These are phyloP conservation scores for Bovichtus diacanthus DNA, from an alignment of 2,797 vertebrate species.

Conservation along the genomic window DNA sequence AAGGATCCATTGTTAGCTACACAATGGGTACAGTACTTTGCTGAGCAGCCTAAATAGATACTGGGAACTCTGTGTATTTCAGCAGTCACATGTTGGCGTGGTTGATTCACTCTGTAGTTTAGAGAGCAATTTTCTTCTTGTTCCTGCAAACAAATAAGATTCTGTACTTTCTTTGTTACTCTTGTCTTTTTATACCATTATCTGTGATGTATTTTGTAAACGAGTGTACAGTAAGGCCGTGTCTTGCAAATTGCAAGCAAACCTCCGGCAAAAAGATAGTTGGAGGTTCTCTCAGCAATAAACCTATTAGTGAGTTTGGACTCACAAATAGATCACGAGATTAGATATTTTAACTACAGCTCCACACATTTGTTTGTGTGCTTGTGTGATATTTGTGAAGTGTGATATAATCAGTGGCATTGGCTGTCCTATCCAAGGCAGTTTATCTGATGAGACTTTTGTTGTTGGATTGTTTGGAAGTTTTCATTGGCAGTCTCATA, in stretches of 20 bases:
- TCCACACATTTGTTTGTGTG: neutral
- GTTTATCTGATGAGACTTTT: conserved; percentile 31
- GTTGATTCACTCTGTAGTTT: neutral
- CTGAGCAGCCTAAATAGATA: neutral
- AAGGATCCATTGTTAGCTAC: neutral
- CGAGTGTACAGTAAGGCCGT: neutral
- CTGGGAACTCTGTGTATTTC: neutral
- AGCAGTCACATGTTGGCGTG: neutral
- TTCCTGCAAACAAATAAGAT: neutral
- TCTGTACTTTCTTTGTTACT: neutral
- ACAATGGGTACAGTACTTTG: neutral
- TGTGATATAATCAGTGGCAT: conserved; percentile 16
- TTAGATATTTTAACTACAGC: neutral
- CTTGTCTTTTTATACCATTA: neutral
- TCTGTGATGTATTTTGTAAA: neutral
- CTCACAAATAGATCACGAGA: too few species aligned
- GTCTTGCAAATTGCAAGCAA: neutral
- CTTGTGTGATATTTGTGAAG: neutral
- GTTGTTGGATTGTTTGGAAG: conserved; percentile 25
- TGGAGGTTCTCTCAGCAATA: neutral
- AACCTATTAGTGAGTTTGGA: neutral
- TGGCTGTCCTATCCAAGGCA: conserved; percentile 1
- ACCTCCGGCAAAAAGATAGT: neutral
- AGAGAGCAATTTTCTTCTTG: neutral
- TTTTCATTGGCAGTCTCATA: conserved; percentile 29